Base-by-base conservation (phyloP, 1,140 invertebrate species). In the Brevipalpus yothersi region DNA sequence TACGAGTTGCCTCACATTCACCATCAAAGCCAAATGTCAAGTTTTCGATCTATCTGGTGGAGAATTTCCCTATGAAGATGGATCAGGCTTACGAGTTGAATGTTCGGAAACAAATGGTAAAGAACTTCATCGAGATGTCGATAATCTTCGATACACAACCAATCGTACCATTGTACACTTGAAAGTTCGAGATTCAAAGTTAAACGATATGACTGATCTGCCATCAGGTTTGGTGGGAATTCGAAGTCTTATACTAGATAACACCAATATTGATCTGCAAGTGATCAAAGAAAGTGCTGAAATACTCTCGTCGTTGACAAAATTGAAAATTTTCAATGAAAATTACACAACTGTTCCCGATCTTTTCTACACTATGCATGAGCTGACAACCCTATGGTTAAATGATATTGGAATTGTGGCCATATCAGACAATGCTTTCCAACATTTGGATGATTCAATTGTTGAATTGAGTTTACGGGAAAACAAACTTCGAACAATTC, bases 201-300 rank as follows among this genome's bases (percentile, higher is more conserved):
- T 63, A 23, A 61, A 45, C 21, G 55, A 45, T 39, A n/a, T 63
- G n/a, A 39, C 41, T 40, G 21, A 61, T 59, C 56, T 63, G 2
- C 62, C 62, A 3, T 42, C 19, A 31, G 62, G 62, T 13, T n/a
- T 61, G 11, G 40, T 62, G 31, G 45, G 58, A 51, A 41, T 63
- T 23, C 55, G 58, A 4, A n/a, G 62, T 15, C 19, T 63, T 17
- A 41, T 63, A 41, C 43, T 63, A 0, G 56, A 60, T 13, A 61
- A 63, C 17, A 63, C 62, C 10, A 45, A 40, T 4, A 63, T 63
- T 41, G 62, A 63, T 53, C 53, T 63, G 10, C 53, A 63, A 41
- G 41, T 41, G 8, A 19, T 63, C 10, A 21, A 57, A 12, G 59
- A 63, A 47, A 58, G 60, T 21, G 57, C 51, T 41, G 60, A 61